Evolutionary conservation across 2,113 vertebrate genomes (phyloP).

Genomic region (Pholis gunnellus): DNA sequence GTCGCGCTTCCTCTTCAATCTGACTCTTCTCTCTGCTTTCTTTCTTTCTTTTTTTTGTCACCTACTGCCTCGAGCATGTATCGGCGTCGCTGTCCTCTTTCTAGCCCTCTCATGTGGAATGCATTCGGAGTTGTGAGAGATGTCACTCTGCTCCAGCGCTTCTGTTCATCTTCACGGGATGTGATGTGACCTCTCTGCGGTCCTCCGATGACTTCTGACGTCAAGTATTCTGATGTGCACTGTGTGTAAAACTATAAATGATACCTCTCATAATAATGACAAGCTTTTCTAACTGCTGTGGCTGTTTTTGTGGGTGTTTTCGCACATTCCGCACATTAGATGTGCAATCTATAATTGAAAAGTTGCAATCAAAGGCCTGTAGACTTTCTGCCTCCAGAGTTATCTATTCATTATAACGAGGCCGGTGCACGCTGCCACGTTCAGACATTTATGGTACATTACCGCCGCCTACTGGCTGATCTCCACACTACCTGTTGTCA

Average conservation of each 20-base stretch:
- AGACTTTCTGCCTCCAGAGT: no score
- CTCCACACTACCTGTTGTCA: not conserved
- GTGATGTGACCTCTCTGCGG: not conserved
- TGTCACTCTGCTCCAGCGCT: conserved; percentile 31
- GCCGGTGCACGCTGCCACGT: rapidly evolving
- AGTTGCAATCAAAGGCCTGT: no score
- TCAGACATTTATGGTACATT: conserved; percentile 2
- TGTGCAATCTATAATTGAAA: no score
- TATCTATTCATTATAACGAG: not conserved
- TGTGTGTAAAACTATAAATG: not conserved
- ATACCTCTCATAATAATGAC: not conserved
- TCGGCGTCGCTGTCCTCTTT: conserved; percentile 31
- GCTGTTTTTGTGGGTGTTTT: no score
- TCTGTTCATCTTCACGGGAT: conserved; percentile 37
- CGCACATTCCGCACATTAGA: no score
- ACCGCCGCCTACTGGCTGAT: conserved; percentile 64
- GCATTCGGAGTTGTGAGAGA: conserved; percentile 15
- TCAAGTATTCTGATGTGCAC: not conserved
- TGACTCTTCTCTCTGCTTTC: conserved; percentile 23
- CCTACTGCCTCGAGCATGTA: conserved; percentile 30
- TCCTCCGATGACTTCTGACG: not conserved
- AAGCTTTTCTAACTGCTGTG: not conserved
- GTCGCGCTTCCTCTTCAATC: conserved; percentile 16
- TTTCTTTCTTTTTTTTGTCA: not conserved
- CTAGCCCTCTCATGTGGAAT: conserved; percentile 30